phyloP scores from a whole-genome alignment of 1,140 invertebrate genomes.

The Eupeodes corollae region DNA sequence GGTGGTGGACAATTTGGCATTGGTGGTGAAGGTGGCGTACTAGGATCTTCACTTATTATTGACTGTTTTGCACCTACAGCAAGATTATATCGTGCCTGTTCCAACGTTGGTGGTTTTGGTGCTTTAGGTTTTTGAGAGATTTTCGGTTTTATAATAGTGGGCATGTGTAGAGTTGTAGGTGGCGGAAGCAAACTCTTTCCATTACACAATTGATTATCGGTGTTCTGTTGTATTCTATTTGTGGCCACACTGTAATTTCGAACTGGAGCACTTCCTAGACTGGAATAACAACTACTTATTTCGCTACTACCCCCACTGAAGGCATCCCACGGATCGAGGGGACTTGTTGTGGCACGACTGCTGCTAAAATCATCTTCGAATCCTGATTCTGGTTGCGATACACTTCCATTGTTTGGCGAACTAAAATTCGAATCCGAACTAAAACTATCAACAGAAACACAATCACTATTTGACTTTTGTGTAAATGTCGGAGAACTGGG shows the following conservation, averaged over 20 bases:
- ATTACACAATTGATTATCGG: conserved; percentile 37
- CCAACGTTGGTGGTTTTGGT: conserved; percentile 27
- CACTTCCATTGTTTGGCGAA: conserved; percentile 47
- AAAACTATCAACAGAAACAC: conserved; percentile 59
- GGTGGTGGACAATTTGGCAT: conserved; percentile 67
- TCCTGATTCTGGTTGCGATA: conserved; percentile 60
- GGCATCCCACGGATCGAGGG: conserved; percentile 39
- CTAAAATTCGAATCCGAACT: conserved; percentile 50
- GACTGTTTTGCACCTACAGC: neutral
- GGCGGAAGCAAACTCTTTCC: conserved; percentile 34
- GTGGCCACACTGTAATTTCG: conserved; percentile 23
- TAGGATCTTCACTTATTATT: neutral
- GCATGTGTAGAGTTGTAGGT: conserved; percentile 40
- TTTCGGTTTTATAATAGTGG: conserved; percentile 52
- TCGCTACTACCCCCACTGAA: conserved; percentile 13
- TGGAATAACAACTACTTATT: neutral
- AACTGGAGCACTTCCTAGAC: conserved; percentile 25
- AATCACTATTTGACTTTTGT: conserved; percentile 59
- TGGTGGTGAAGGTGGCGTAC: conserved; percentile 48
- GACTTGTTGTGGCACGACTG: conserved; percentile 39
- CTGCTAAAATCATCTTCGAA: conserved; percentile 64
- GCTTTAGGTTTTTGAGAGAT: conserved; percentile 31
- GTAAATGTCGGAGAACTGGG: conserved; percentile 61
- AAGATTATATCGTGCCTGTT: conserved; percentile 11
- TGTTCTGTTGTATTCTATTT: conserved; percentile 23